These are phyloP conservation scores for Entomyzon cyanotis DNA, from an alignment of 2,113 vertebrate species.

Conservation along the genomic window DNA sequence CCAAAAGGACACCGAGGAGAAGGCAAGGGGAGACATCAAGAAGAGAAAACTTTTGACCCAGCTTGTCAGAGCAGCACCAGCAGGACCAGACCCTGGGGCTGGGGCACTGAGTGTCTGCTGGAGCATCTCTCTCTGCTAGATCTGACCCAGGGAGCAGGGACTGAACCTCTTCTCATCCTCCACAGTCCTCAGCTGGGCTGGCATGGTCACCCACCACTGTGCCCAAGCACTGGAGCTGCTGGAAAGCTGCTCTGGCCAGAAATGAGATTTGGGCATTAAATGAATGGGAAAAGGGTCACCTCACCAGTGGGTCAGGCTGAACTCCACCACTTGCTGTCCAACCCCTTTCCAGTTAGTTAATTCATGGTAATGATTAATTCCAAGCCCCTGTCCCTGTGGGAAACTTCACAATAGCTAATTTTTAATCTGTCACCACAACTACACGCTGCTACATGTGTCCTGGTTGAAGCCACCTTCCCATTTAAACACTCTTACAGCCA, in stretches of 20 bases:
- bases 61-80: fast-evolving
- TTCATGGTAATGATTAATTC: conserved; percentile 43
- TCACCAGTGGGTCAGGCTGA: conserved; percentile 38
- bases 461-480: background rate
- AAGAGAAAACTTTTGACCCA: background rate
- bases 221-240: background rate
- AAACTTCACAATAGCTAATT: conserved; percentile 40
- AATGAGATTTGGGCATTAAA: background rate
- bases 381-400: background rate
- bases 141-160: background rate
- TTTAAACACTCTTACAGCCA: background rate
- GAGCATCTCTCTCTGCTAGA: background rate
- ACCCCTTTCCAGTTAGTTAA: background rate
- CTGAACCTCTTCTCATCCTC: background rate
- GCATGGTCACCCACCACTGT: fast-evolving
- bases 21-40: background rate
- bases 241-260: background rate
- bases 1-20: background rate
- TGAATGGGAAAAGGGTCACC: background rate
- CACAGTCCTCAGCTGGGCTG: background rate
- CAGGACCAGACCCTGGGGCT: fast-evolving
- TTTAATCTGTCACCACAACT: background rate
- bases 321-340: background rate
- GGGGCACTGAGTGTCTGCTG: background rate
- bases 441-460: background rate